Evolutionary conservation across 2,797 vertebrate genomes (phyloP).

Genomic region (Tragopan temminckii): DNA sequence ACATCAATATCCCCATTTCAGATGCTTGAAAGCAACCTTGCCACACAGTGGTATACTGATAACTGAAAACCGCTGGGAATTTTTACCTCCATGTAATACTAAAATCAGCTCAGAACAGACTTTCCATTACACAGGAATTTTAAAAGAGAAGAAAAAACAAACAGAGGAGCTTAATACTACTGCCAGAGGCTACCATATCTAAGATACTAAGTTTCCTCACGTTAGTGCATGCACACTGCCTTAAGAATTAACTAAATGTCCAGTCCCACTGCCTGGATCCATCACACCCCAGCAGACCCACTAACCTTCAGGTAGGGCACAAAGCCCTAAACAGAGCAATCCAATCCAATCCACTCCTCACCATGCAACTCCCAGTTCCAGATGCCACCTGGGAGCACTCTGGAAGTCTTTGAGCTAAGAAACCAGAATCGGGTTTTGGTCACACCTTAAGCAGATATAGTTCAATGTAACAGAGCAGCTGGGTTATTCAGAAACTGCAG

Average conservation of each 20-base stretch:
- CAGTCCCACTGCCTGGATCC: background rate
- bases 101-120: conserved; percentile 33
- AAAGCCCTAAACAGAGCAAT: background rate
- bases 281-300: background rate
- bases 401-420: background rate
- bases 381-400: background rate
- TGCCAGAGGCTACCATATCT: conserved; percentile 5
- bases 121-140: background rate
- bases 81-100: background rate
- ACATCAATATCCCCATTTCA: conserved; percentile 48
- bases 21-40: conserved; percentile 22
- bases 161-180: background rate
- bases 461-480: background rate
- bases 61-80: background rate
- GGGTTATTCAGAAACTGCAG: background rate
- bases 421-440: background rate
- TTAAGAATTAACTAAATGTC: conserved; percentile 4
- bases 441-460: background rate
- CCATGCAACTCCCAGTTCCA: background rate
- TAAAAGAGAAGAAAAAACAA: background rate
- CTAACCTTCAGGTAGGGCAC: background rate
- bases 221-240: background rate
- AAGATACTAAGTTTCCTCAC: conserved; percentile 10
- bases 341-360: background rate
- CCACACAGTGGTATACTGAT: background rate